phyloP scores from a whole-genome alignment of 64 coral and sea anemone genomes.

The Pocillopora verrucosa region DNA sequence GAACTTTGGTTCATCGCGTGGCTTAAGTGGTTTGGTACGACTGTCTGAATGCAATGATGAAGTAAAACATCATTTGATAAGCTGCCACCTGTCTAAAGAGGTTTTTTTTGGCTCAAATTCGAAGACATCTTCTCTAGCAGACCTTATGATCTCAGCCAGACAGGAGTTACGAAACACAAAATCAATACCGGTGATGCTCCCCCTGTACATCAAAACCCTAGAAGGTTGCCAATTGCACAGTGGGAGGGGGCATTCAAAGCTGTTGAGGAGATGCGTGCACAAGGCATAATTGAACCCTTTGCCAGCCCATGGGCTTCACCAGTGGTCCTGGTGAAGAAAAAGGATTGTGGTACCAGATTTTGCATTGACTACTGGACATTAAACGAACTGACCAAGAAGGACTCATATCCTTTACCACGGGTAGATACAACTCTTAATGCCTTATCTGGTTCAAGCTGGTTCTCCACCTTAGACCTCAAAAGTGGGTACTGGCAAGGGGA shows the following conservation, averaged over 20 bases:
- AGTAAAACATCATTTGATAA: too few species aligned
- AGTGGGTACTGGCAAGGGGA: constrained; percentile 49
- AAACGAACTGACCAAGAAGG: constrained; percentile 41
- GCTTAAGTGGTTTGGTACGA: too few species aligned
- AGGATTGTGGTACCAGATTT: constrained; percentile 56
- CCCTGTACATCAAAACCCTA: constrained; percentile 43
- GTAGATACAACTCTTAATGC: neutral
- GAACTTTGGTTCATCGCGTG: too few species aligned
- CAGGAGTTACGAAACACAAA: constrained; percentile 4
- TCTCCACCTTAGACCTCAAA: constrained; percentile 27
- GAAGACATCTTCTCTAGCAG: constrained; percentile 40
- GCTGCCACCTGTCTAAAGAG: too few species aligned
- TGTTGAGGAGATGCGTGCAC: constrained; percentile 47
- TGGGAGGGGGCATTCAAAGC: constrained; percentile 39
- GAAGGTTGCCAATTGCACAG: constrained; percentile 31
- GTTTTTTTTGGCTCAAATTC: constrained; percentile 7
- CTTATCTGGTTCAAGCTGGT: constrained; percentile 34
- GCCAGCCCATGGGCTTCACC: constrained; percentile 53
- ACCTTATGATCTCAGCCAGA: constrained; percentile 41
- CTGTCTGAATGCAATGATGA: too few species aligned
- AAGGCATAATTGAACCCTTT: constrained; percentile 55
- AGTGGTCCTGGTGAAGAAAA: constrained; percentile 65
- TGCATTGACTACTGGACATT: constrained; percentile 62
- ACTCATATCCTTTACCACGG: constrained; percentile 8
- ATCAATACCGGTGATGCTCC: constrained; percentile 9